Percentiles rank a stretch among this genome's conserved stretches.
phyloP scores from a whole-genome alignment of 2,113 vertebrate genomes.

The Pogona vitticeps region DNA sequence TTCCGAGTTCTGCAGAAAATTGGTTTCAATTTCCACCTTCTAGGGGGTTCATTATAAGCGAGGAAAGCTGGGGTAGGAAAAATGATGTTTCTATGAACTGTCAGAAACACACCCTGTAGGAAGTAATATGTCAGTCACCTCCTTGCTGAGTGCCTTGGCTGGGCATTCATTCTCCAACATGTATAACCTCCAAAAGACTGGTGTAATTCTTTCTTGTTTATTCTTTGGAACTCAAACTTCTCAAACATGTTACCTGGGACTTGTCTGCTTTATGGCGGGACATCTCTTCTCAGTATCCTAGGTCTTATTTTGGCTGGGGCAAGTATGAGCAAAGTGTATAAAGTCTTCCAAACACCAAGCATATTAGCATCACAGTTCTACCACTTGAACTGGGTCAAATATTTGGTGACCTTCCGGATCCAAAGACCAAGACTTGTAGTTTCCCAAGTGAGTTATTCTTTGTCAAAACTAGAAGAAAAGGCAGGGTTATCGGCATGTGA shows the following conservation, averaged over 20 bases:
- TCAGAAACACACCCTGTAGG: neutral
- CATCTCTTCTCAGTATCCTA: neutral
- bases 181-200: neutral
- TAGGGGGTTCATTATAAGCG: neutral
- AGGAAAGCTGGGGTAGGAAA: neutral
- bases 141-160: neutral
- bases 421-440: too few species aligned
- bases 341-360: too few species aligned
- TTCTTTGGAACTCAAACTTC: neutral
- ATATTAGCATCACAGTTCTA: neutral
- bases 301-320: neutral
- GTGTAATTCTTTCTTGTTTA: constrained; percentile 33
- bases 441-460: neutral
- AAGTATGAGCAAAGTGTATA: neutral
- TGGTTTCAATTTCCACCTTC: constrained; percentile 15
- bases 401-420: neutral
- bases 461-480: neutral
- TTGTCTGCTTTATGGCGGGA: too few species aligned
- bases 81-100: neutral
- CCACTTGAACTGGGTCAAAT: too few species aligned
- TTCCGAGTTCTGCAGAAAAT: neutral
- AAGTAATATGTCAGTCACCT: neutral
- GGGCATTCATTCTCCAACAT: neutral
- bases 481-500: neutral
- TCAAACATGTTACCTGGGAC: neutral